phyloP scores from a whole-genome alignment of 1,140 invertebrate species.

The Ectropis grisescens region DNA sequence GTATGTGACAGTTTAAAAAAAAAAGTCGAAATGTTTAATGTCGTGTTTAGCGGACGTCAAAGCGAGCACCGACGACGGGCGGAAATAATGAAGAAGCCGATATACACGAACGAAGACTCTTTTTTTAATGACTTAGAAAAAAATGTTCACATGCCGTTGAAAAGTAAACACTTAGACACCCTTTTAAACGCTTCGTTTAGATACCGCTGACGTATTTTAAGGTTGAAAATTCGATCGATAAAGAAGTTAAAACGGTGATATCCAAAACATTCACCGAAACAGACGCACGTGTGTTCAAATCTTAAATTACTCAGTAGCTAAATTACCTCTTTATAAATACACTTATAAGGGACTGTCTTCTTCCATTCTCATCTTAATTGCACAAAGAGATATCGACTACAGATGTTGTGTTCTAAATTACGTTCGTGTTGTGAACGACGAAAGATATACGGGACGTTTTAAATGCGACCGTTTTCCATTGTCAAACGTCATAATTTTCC shows the following conservation, averaged over 20 bases:
- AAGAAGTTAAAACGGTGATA: no score
- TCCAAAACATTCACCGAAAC: no score
- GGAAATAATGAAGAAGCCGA: constrained; percentile 43
- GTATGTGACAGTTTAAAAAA: constrained; percentile 62
- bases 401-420: constrained; percentile 56
- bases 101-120: constrained; percentile 24
- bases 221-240: no score
- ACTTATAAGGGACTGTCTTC: constrained; percentile 36
- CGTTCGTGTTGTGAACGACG: constrained; percentile 38
- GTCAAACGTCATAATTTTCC: constrained; percentile 2
- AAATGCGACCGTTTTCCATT: constrained; percentile 14
- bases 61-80: constrained; percentile 42
- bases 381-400: constrained; percentile 58
- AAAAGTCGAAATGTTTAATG: constrained; percentile 61
- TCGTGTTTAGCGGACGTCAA: constrained; percentile 62
- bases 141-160: no score
- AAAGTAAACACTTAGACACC: no score
- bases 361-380: constrained; percentile 54
- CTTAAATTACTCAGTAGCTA: constrained; percentile 23
- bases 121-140: neutral
- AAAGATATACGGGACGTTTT: constrained; percentile 55
- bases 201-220: no score
- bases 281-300: constrained; percentile 16
- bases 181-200: no score
- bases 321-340: constrained; percentile 56